Base-by-base conservation (phyloP, 1,140 invertebrate genomes). In the Aphelinus atriplicis region DNA sequence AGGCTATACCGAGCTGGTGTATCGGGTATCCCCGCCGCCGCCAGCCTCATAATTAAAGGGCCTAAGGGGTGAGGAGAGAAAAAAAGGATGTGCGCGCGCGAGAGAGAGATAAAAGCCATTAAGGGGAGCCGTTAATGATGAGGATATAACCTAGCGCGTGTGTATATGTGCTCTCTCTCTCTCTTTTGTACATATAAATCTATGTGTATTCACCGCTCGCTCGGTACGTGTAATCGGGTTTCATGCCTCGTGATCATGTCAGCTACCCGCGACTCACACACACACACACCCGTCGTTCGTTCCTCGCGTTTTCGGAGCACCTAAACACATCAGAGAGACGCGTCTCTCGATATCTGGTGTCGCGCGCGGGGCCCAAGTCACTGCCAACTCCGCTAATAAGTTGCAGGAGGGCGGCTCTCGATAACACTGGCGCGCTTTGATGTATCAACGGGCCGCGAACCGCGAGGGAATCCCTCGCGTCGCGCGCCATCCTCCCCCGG, bases 241-340 rank as follows among this genome's bases (percentile, higher is more conserved):
- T 79, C 78, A 57, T 77, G 78, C 73, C 60, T 76, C 78, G 77
- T 74, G 80, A 81, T 81, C 80, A 79, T 75, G 76, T 78, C 69
- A 72, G 70, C 74, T 76, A 73, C 71, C 71, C 50, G 10, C 5
- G 26, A 26, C 26, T 26, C 26, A 26, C 26, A 26, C 26, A 26
- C 26, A 26, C 26, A 26, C 26, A 26, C 26, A 26, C 26, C 26
- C 26, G 26, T 26, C 26, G 26, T 26, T 26, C 26, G 26, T 26
- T 26, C 26, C 26, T 26, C 26, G 26, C 26, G 26, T 26, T 26
- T 26, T 26, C 26, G 26, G 26, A 26, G 26, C 26, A 26, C 26
- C 26, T 26, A 26, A 26, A 3, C 48, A 4, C 1, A 47, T 2
- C 6, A 47, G 50, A 43, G 57, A 62, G 60, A 62, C 46, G 60